Conservation (phyloP, 2,797 vertebrate genomes). For the Cyclopterus lumpus region DNA sequence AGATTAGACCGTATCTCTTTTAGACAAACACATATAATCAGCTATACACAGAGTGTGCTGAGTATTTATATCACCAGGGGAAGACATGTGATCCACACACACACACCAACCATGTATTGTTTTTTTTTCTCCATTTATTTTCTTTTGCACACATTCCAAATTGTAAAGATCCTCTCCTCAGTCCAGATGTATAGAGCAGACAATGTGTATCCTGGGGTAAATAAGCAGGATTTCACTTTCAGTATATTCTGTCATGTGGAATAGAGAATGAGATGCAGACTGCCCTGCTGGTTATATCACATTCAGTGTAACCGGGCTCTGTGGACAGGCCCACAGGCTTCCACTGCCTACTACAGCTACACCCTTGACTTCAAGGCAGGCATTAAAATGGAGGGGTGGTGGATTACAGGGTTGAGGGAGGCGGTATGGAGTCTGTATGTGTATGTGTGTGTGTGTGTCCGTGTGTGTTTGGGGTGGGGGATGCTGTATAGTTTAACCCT, state of each 20-base stretch:
- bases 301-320: conserved; percentile 58
- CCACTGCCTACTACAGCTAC: conserved; percentile 65
- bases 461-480: conserved; percentile 51
- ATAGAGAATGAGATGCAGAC: conserved; percentile 68
- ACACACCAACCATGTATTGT: background rate
- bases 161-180: background rate
- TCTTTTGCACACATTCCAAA: conserved; percentile 2
- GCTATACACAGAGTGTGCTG: background rate
- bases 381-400: conserved; percentile 79
- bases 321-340: conserved; percentile 76
- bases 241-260: conserved; percentile 70
- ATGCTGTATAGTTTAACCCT: conserved; percentile 63
- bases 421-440: conserved; percentile 34
- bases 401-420: conserved; percentile 69
- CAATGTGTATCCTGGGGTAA: conserved; percentile 57
- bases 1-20: background rate
- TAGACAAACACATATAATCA: conserved; percentile 11
- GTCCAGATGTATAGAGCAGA: conserved; percentile 29
- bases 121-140: conserved; percentile 21
- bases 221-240: conserved; percentile 63
- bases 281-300: conserved; percentile 72
- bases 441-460: background rate
- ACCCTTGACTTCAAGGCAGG: conserved; percentile 78
- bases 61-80: conserved; percentile 1
- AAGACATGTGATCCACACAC: conserved; percentile 13